Conservation (phyloP, 1,140 invertebrate genomes). For the Phenacoccus solenopsis region DNA sequence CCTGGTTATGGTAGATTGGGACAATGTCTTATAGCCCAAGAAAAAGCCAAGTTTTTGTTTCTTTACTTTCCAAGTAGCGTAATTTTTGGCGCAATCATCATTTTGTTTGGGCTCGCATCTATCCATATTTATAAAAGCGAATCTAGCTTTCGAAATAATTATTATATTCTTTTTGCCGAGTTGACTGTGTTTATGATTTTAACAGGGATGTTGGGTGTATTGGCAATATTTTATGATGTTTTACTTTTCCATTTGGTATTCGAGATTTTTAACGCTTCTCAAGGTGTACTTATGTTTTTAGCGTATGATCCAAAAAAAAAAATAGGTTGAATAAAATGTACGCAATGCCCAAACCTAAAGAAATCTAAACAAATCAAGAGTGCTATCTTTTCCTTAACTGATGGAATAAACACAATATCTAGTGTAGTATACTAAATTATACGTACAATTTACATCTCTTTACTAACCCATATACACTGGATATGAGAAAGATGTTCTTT, state of each 20-base stretch:
- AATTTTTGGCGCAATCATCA: conserved; percentile 37
- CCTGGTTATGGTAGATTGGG: conserved; percentile 35
- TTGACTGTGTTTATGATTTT: conserved; percentile 43
- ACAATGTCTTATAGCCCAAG: conserved; percentile 43
- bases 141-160: conserved; percentile 26
- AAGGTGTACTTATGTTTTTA: conserved; percentile 46
- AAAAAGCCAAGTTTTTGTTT: conserved; percentile 41
- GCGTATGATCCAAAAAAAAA: too few relatives aligned
- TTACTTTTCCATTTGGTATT: conserved; percentile 39
- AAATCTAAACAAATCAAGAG: too few relatives aligned
- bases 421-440: too few relatives aligned
- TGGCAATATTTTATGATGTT: conserved; percentile 36
- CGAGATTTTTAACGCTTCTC: conserved; percentile 42
- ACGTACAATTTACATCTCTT: too few relatives aligned
- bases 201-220: conserved; percentile 40
- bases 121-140: conserved; percentile 35
- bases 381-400: too few relatives aligned
- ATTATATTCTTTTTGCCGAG: conserved; percentile 44
- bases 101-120: conserved; percentile 38
- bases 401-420: too few relatives aligned
- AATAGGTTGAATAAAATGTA: too few relatives aligned
- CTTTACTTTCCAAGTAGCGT: conserved; percentile 40
- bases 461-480: too few relatives aligned
- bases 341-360: too few relatives aligned
- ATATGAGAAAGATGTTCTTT: too few relatives aligned